Conservation (phyloP, 2,113 vertebrate species). For the Platanista minor region DNA sequence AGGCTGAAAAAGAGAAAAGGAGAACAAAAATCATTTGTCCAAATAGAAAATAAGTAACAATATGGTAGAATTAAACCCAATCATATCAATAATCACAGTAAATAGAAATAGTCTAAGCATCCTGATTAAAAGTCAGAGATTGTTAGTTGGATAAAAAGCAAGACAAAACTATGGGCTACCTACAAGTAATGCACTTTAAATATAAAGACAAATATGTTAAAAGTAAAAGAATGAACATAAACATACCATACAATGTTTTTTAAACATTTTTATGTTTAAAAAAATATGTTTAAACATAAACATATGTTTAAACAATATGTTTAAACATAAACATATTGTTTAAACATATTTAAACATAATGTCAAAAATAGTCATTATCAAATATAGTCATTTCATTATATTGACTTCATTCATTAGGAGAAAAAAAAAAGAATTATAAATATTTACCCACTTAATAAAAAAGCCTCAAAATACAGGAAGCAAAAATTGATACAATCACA, state of each 20-base stretch:
- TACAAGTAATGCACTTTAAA: not conserved
- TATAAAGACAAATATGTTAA: not conserved
- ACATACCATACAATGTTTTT: not conserved
- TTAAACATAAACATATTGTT: too few relatives aligned
- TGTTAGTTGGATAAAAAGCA: not conserved
- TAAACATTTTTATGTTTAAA: too few relatives aligned
- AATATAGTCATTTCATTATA: not conserved
- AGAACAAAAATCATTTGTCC: not conserved
- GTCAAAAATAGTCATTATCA: not conserved
- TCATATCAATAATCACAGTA: not conserved
- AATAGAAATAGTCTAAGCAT: not conserved
- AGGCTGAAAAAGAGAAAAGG: not conserved
- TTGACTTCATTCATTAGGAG: not conserved
- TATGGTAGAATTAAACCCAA: not conserved
- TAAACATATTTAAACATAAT: not conserved
- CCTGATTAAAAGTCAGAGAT: not conserved
- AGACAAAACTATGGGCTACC: not conserved
- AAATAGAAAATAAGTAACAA: not conserved
- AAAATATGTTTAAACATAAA: too few relatives aligned
- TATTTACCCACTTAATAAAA: not conserved
- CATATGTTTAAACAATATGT: too few relatives aligned
- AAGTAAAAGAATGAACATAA: not conserved
- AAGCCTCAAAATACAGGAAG: not conserved
- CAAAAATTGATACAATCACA: not conserved
- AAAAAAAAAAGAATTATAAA: not conserved